Evolutionary conservation across 2,888 invertebrate species (phyloP).

Genomic region (Idaea straminata): DNA sequence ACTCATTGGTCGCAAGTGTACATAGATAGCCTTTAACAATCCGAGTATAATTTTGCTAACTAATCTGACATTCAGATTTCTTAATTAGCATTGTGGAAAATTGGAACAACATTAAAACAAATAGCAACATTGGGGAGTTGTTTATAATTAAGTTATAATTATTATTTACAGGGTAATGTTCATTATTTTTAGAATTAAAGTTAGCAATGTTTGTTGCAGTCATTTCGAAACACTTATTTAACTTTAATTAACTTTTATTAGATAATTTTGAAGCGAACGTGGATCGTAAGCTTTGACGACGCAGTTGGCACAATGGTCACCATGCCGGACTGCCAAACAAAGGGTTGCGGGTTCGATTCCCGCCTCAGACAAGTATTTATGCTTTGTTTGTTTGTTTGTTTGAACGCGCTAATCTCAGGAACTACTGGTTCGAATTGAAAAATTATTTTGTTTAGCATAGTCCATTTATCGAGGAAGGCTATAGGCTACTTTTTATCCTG

Average conservation of each 20-base stretch:
- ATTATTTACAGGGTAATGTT: background rate
- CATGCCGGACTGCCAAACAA: no score
- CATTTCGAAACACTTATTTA: background rate
- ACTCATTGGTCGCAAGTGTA: background rate
- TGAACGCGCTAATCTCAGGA: no score
- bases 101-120: constrained; percentile 24
- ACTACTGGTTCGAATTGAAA: no score
- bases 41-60: constrained; percentile 23
- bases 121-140: constrained; percentile 3
- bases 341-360: no score
- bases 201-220: background rate
- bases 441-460: no score
- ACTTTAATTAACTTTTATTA: background rate
- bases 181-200: background rate
- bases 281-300: background rate
- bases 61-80: constrained; percentile 31
- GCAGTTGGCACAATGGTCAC: no score
- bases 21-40: constrained; percentile 15
- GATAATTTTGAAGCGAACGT: background rate
- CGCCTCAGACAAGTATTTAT: no score
- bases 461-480: no score
- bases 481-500: no score
- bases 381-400: no score
- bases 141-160: background rate
- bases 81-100: constrained; percentile 29